Evolutionary conservation across 37 sponge, comb jelly and placozoan genomes (phyloP).

Genomic region (Crambe crambe): DNA sequence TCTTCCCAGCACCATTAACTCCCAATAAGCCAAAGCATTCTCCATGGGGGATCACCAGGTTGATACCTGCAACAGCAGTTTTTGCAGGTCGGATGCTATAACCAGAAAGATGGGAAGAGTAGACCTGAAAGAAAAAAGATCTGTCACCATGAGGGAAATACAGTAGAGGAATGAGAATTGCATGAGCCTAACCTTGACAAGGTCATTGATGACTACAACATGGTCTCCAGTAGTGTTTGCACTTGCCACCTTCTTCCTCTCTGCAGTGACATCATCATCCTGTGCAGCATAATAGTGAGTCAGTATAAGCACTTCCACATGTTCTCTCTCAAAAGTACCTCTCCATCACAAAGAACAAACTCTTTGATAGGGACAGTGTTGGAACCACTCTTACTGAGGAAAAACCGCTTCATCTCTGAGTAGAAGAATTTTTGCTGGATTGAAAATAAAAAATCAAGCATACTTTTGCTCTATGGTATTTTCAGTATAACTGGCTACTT

Average conservation of each 20-base stretch:
- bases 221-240: slow-evolving; percentile 15
- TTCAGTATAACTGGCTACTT: too few relatives aligned
- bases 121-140: slow-evolving; percentile 34
- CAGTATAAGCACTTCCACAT: too few relatives aligned
- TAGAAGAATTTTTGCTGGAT: slow-evolving; percentile 31
- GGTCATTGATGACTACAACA: slow-evolving; percentile 64
- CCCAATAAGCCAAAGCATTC: slow-evolving; percentile 97
- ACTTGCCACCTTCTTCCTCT: slow-evolving; percentile 57
- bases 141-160: too few relatives aligned
- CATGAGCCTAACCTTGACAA: slow-evolving; percentile 65
- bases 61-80: slow-evolving; percentile 65
- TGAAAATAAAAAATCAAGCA: too few relatives aligned
- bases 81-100: slow-evolving; percentile 28
- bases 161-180: too few relatives aligned
- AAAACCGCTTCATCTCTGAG: slow-evolving; percentile 19
- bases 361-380: too few relatives aligned
- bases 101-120: slow-evolving; percentile 16
- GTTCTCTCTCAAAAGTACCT: too few relatives aligned
- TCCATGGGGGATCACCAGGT: slow-evolving; percentile 64
- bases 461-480: too few relatives aligned
- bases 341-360: too few relatives aligned
- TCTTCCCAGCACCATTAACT: slow-evolving; percentile 96
- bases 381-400: neutral
- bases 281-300: slow-evolving; percentile 30
- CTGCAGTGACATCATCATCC: slow-evolving; percentile 90